Evolutionary conservation across 2,888 invertebrate species (phyloP).

Genomic region (Scaptomyza tumidula): DNA sequence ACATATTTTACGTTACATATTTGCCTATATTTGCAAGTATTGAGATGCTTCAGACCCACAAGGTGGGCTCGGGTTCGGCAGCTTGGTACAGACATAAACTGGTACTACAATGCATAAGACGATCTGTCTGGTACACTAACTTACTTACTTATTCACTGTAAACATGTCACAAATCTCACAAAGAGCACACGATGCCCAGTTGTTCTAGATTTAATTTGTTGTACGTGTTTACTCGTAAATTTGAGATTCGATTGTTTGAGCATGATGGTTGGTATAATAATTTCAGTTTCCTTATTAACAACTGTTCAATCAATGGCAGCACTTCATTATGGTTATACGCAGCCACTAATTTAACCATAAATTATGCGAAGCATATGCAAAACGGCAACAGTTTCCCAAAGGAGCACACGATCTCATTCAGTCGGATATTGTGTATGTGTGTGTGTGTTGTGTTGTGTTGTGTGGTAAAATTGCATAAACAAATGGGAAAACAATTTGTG

Average conservation of each 20-base stretch:
- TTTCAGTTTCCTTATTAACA: conserved; percentile 34
- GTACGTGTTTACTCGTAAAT: neutral
- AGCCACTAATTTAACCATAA: conserved; percentile 48
- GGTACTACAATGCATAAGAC: too few relatives aligned
- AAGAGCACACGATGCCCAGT: neutral
- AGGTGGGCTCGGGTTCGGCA: too few relatives aligned
- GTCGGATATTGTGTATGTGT: neutral
- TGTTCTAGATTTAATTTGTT: neutral
- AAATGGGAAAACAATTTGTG: conserved; percentile 77
- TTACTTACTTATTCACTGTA: too few relatives aligned
- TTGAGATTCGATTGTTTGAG: conserved; percentile 1
- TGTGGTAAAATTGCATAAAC: conserved; percentile 73
- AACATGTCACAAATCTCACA: too few relatives aligned
- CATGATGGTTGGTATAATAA: conserved; percentile 10
- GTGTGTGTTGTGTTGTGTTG: conserved; percentile 29
- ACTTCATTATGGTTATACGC: conserved; percentile 44
- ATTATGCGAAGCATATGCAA: conserved; percentile 67
- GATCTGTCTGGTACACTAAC: too few relatives aligned
- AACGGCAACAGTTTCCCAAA: conserved; percentile 47
- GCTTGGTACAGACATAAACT: too few relatives aligned
- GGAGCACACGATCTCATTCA: conserved; percentile 21
- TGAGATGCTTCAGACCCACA: too few relatives aligned
- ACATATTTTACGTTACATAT: too few relatives aligned
- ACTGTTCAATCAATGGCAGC: conserved; percentile 25
- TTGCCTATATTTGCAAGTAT: too few relatives aligned